Percentiles rank a stretch among this genome's conserved stretches.
Conservation (phyloP, 2,797 vertebrate species). For the Eleutherodactylus coqui region DNA sequence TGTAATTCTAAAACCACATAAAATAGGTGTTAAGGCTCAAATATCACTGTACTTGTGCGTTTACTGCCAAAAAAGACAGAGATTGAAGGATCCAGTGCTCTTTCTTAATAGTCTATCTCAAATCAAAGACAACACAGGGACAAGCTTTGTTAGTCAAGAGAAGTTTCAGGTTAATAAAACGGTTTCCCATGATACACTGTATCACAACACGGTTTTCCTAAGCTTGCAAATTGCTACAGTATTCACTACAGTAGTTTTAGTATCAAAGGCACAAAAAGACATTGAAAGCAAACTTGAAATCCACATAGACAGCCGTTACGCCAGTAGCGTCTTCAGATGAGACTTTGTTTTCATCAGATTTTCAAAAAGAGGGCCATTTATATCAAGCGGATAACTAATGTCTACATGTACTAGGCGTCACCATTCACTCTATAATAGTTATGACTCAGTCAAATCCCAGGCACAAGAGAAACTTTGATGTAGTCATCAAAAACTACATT, state of each 20-base stretch:
- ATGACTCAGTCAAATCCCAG: constrained; percentile 10
- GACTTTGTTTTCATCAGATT: not conserved
- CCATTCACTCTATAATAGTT: not conserved
- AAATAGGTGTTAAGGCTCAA: constrained; percentile 56
- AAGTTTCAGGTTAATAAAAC: not conserved
- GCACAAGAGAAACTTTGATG: constrained; percentile 7
- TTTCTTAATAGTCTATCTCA: not conserved
- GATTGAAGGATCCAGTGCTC: not conserved
- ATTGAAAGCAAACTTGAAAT: not conserved
- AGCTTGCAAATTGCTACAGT: not conserved
- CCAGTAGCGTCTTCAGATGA: not conserved
- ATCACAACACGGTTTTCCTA: too few relatives aligned
- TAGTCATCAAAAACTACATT: not conserved
- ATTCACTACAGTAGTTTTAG: not conserved
- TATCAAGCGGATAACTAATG: not conserved
- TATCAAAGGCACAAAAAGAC: not conserved
- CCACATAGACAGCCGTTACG: not conserved
- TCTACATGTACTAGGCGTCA: not conserved
- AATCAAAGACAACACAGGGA: not conserved
- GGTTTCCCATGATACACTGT: not conserved
- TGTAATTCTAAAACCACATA: constrained; percentile 51
- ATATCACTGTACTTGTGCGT: constrained; percentile 49
- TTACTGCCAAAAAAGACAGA: constrained; percentile 34
- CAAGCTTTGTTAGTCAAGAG: not conserved
- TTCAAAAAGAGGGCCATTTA: not conserved